phyloP scores from a whole-genome alignment of 2,113 vertebrate species.

The Reinhardtius hippoglossoides region DNA sequence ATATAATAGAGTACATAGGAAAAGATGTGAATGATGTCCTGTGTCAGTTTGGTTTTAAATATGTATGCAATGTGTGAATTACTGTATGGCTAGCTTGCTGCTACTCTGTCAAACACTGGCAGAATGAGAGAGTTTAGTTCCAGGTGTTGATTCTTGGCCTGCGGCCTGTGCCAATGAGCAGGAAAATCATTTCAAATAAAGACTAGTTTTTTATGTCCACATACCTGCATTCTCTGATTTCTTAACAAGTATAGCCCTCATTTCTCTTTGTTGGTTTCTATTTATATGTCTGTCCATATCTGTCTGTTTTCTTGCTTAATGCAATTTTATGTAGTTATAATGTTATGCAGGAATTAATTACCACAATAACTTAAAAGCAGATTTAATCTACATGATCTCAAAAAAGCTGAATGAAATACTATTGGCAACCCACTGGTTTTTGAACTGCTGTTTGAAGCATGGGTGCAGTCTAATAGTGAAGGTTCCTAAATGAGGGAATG shows the following conservation, averaged over 20 bases:
- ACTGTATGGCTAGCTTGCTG: constrained; percentile 56
- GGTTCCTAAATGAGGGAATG: no score
- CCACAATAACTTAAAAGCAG: no score
- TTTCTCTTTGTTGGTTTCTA: no score
- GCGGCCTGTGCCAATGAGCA: constrained; percentile 21
- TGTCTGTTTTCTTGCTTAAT: no score
- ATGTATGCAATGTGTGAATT: constrained; percentile 43
- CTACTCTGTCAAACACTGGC: constrained; percentile 63
- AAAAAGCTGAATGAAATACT: background rate
- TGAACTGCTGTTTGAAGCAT: no score
- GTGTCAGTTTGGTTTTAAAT: constrained; percentile 25
- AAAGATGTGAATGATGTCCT: constrained; percentile 55
- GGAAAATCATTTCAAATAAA: constrained; percentile 69
- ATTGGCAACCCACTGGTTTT: no score
- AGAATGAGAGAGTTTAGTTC: constrained; percentile 7
- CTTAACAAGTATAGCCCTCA: background rate
- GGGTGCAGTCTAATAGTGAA: no score
- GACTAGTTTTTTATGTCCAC: constrained; percentile 38
- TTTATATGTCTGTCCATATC: no score
- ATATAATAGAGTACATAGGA: constrained; percentile 16
- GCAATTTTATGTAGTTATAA: no score
- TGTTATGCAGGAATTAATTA: no score
- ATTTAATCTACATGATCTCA: background rate
- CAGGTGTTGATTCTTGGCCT: constrained; percentile 25
- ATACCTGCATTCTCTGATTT: background rate